Percentiles rank a stretch among this genome's conserved stretches.
Evolutionary conservation across 2,888 invertebrate genomes (phyloP).

Genomic region (Drosophila kambysellisi): DNA sequence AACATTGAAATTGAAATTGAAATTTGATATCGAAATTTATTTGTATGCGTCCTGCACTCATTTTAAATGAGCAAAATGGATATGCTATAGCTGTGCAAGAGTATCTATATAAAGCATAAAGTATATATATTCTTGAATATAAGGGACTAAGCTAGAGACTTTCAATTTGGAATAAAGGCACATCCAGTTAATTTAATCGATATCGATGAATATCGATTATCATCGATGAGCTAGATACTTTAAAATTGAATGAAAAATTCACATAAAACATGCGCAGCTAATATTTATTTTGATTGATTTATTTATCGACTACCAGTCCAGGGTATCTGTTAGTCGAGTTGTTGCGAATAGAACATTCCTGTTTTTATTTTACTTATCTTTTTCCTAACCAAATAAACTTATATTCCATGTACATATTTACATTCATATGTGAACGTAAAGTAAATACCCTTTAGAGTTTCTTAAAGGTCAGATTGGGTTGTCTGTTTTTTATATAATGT

Average conservation of each 20-base stretch:
- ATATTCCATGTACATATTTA: constrained; percentile 21
- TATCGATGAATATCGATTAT: not conserved
- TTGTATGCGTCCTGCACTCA: not conserved
- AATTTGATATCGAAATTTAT: constrained; percentile 18
- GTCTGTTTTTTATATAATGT: not conserved
- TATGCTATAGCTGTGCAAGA: not conserved
- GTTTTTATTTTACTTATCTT: not conserved
- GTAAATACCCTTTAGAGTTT: not conserved
- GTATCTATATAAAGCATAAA: not conserved
- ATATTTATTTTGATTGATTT: not conserved
- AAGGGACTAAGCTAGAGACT: too few relatives aligned
- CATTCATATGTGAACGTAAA: constrained; percentile 26
- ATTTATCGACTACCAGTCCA: not conserved
- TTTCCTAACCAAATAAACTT: constrained; percentile 27
- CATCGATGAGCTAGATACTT: not conserved
- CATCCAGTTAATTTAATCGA: not conserved
- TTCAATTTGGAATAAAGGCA: not conserved
- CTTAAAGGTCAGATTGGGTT: not conserved
- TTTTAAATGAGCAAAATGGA: not conserved
- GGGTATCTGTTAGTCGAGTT: constrained; percentile 4
- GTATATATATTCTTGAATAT: not conserved
- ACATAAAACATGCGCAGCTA: not conserved
- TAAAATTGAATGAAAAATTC: not conserved
- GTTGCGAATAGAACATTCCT: constrained; percentile 13
- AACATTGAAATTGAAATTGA: constrained; percentile 39